phyloP scores from a whole-genome alignment of 2,888 invertebrate species.

The Abscondita cerata region DNA sequence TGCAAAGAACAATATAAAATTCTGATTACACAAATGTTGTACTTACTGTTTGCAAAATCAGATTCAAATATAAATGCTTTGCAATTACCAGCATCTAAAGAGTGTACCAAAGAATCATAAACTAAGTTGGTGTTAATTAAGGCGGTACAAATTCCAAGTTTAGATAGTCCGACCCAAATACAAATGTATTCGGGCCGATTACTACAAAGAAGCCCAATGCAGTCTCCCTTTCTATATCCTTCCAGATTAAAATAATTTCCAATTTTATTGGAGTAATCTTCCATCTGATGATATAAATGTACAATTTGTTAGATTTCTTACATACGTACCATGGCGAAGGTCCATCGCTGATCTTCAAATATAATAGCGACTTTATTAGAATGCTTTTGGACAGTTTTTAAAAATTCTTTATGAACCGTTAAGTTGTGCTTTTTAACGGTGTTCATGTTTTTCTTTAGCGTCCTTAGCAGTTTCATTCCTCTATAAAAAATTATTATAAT shows the following conservation, averaged over 20 bases:
- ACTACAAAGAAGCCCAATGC: slow-evolving; percentile 88
- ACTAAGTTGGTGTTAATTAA: slow-evolving; percentile 91
- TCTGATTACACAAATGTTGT: neutral
- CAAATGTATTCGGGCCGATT: slow-evolving; percentile 87
- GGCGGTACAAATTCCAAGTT: slow-evolving; percentile 83
- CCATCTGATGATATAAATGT: no score
- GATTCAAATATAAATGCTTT: slow-evolving; percentile 80
- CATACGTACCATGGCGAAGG: slow-evolving; percentile 59
- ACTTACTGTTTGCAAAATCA: slow-evolving; percentile 58
- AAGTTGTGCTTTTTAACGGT: slow-evolving; percentile 45
- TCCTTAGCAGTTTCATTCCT: neutral
- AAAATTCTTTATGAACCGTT: slow-evolving; percentile 66
- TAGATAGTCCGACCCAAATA: slow-evolving; percentile 90
- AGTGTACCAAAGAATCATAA: slow-evolving; percentile 81
- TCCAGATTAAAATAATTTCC: slow-evolving; percentile 76
- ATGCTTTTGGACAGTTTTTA: slow-evolving; percentile 59
- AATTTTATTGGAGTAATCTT: slow-evolving; percentile 81
- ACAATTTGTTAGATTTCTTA: no score
- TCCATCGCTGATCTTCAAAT: slow-evolving; percentile 71
- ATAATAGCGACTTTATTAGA: slow-evolving; percentile 75
- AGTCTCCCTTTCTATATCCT: slow-evolving; percentile 83
- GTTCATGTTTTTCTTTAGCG: neutral
- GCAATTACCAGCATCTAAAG: slow-evolving; percentile 79
- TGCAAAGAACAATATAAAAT: neutral
- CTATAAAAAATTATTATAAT: neutral